phyloP scores from a whole-genome alignment of 2,113 vertebrate genomes.

The Leptobrachium leishanense region DNA sequence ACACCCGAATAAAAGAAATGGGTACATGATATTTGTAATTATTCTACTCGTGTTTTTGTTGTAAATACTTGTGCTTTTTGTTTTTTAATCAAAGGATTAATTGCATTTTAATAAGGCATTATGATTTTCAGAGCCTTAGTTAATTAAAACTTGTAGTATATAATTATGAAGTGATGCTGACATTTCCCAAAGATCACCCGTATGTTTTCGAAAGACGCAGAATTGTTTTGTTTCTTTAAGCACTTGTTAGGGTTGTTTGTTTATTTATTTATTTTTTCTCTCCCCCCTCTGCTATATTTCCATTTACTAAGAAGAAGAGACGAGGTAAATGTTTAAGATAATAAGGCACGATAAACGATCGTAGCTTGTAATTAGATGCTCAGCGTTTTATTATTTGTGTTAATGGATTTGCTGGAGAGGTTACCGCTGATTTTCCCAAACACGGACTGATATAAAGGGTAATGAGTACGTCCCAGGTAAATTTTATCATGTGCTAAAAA shows the following conservation, averaged over 20 bases:
- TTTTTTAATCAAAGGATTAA: constrained; percentile 99
- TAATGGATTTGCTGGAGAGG: too few relatives aligned
- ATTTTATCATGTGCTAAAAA: too few relatives aligned
- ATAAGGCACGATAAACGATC: constrained; percentile 53
- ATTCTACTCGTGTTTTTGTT: constrained; percentile 99
- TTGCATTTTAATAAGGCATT: constrained; percentile 99
- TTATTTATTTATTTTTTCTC: background rate
- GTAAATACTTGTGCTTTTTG: constrained; percentile 99
- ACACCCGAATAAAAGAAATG: constrained; percentile 99
- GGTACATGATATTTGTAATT: constrained; percentile 99
- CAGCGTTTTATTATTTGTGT: too few relatives aligned
- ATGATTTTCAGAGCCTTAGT: constrained; percentile 86
- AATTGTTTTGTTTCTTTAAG: constrained; percentile 64
- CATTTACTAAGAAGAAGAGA: constrained; percentile 48
- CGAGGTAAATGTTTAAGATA: constrained; percentile 56
- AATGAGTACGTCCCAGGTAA: too few relatives aligned
- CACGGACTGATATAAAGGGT: too few relatives aligned
- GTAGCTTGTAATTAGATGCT: too few relatives aligned
- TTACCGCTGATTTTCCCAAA: too few relatives aligned
- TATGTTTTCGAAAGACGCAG: constrained; percentile 72
- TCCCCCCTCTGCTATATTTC: background rate
- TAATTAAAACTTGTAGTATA: constrained; percentile 86
- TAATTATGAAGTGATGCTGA: constrained; percentile 85
- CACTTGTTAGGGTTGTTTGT: constrained; percentile 41
- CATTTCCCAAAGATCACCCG: constrained; percentile 82